Evolutionary conservation across 2,797 vertebrate species (phyloP), one percentile per base, ranked within the genome.

Genomic region (Pteronotus mesoamericanus): DNA sequence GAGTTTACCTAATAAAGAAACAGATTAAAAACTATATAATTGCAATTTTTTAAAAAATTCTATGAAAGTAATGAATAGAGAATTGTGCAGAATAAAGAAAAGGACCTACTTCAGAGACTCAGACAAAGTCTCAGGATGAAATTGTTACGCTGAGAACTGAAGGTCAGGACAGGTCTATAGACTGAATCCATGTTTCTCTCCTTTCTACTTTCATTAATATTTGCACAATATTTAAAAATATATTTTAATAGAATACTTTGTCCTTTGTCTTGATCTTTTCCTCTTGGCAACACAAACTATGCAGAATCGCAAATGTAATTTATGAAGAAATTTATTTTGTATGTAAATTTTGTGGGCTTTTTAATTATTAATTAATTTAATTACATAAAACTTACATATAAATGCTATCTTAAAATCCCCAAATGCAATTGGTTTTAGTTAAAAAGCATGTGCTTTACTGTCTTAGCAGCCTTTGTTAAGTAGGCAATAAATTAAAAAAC

Each of bases 301-400:
- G 7, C 57, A 74, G 53, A 90, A 95, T 79, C 55, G 74, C 32
- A 95, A 83, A 72, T 59, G 9, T 29, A 86, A 93, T 68, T 86
- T 86, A 74, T 1, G 78, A 92, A 80, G 86, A 86, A 94, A 71
- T 68, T 87, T 15, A 78, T 78, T 57, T 71, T 12, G 21, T 66
- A 61, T 80, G 24, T 22, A 92, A 82, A 66, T 89, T n/a, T 72
- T 84, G 46, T 86, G 46, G 7, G 2, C 12, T 44, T 87, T 75
- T n/a, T 18, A 86, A 86, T 86, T 86, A 79, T 89, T 83, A 88
- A 83, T 92, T 66, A 77, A 80, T 51, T 78, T 94, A 94, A 80
- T 91, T 89, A 68, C 16, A 80, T 18, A 66, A 18, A 44, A 88
- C 32, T 91, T 85, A 61, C 84, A 92, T 80, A 91, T 57, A 80